Conservation (phyloP, 2,113 vertebrate genomes). For the Genyomyrus donnyi region DNA sequence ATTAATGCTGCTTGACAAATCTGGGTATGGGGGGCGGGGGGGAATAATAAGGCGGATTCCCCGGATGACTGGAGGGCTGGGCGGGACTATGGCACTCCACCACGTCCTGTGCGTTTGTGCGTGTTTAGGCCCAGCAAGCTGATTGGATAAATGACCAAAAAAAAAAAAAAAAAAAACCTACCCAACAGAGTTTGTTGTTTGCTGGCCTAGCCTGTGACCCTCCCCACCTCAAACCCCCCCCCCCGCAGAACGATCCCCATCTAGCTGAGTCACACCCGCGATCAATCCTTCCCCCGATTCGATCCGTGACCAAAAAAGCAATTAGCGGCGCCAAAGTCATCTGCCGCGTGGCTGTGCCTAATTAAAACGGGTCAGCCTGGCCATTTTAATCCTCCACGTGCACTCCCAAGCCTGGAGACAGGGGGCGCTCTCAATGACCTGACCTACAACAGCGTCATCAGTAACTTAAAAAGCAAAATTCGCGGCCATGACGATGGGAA, state of each 20-base stretch:
- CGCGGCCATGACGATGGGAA: no score
- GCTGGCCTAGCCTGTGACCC: background rate
- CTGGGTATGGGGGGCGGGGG: background rate
- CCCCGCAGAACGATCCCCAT: background rate
- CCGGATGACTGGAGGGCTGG: background rate
- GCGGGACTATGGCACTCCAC: background rate
- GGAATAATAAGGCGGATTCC: background rate
- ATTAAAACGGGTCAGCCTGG: background rate
- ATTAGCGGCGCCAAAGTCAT: background rate
- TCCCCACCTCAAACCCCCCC: background rate
- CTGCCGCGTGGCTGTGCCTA: background rate
- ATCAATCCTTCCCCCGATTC: background rate
- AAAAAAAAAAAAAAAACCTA: background rate
- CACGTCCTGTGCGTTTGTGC: background rate
- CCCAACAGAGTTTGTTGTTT: background rate
- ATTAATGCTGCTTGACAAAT: slow-evolving; percentile 12
- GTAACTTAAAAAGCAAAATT: background rate
- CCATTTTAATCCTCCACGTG: background rate
- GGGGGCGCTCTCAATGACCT: background rate
- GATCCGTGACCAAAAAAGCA: slow-evolving; percentile 18
- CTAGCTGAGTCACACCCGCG: background rate
- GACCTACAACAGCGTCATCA: no score
- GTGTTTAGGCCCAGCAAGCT: background rate
- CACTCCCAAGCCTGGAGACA: background rate
- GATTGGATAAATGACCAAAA: background rate